Evolutionary conservation across 2,113 vertebrate species (phyloP).

Genomic region (Psephotus haematonotus): DNA sequence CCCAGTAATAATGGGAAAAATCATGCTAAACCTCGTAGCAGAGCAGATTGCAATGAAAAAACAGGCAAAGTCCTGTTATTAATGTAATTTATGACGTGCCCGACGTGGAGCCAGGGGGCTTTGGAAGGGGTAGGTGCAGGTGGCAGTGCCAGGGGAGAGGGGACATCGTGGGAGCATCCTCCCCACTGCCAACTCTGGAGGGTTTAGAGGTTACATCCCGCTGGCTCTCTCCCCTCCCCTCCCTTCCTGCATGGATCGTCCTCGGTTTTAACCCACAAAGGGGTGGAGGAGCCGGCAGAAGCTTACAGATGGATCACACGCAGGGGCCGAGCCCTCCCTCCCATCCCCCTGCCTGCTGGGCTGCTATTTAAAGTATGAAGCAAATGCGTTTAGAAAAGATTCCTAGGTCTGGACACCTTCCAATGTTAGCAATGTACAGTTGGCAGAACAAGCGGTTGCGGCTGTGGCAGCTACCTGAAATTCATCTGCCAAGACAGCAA

Average conservation of each 20-base stretch:
- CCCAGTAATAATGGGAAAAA: not conserved
- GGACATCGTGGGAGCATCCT: not conserved
- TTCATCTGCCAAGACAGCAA: constrained; percentile 62
- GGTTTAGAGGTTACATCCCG: not conserved
- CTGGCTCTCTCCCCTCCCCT: not conserved
- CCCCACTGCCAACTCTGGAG: not conserved
- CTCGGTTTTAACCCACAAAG: not conserved
- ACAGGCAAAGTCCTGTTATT: not conserved
- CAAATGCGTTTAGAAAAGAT: constrained; percentile 55
- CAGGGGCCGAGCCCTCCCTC: not conserved
- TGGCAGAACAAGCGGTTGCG: constrained; percentile 59
- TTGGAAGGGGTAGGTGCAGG: not conserved
- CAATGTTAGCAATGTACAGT: constrained; percentile 66
- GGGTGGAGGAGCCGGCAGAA: not conserved
- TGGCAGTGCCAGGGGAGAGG: fast-evolving
- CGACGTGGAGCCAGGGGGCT: not conserved
- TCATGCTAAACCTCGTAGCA: fast-evolving
- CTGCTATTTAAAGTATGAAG: constrained; percentile 58
- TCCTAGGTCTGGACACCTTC: constrained; percentile 45
- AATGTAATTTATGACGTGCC: not conserved
- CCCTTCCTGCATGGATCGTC: fast-evolving
- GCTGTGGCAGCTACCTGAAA: constrained; percentile 53
- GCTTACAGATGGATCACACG: not conserved
- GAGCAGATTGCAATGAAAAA: not conserved
- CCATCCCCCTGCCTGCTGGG: constrained; percentile 28